Conservation (phyloP, 2,797 vertebrate genomes). For the Esox masquinongy region DNA sequence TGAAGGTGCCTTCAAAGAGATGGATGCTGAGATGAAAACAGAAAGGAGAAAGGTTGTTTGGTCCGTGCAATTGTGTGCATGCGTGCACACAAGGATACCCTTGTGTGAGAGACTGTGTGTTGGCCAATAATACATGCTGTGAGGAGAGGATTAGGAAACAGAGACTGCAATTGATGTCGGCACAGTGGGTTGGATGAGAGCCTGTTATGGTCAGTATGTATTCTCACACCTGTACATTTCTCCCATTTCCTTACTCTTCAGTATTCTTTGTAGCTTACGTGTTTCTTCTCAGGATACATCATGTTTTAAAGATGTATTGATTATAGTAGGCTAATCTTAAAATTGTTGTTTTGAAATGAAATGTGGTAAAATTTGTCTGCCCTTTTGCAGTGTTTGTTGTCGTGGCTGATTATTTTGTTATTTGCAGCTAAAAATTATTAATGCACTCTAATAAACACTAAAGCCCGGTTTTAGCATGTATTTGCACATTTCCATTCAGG, state of each 20-base stretch:
- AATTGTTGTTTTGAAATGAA: neutral
- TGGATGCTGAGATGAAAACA: conserved; percentile 45
- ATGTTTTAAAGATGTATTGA: neutral
- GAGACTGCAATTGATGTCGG: neutral
- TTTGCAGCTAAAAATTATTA: too few species aligned
- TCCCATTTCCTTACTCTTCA: neutral
- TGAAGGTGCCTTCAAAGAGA: conserved; percentile 50
- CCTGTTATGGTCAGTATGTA: neutral
- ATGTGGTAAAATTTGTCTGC: neutral
- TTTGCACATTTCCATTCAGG: too few species aligned
- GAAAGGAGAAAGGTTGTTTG: conserved; percentile 43
- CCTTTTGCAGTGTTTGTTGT: neutral
- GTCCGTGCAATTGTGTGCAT: conserved; percentile 23
- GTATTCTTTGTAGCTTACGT: neutral
- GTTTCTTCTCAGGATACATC: neutral
- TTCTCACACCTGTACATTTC: conserved; percentile 3
- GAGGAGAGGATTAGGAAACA: conserved; percentile 34
- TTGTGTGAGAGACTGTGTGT: neutral
- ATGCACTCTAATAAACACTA: too few species aligned
- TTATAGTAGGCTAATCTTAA: conserved; percentile 16
- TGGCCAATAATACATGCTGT: neutral
- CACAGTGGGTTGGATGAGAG: conserved; percentile 1
- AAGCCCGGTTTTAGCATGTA: too few species aligned
- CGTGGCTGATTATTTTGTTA: too few species aligned
- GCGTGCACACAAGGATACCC: neutral